Evolutionary conservation across 2,113 vertebrate species (phyloP).

Genomic region (Lampris megalopsis): DNA sequence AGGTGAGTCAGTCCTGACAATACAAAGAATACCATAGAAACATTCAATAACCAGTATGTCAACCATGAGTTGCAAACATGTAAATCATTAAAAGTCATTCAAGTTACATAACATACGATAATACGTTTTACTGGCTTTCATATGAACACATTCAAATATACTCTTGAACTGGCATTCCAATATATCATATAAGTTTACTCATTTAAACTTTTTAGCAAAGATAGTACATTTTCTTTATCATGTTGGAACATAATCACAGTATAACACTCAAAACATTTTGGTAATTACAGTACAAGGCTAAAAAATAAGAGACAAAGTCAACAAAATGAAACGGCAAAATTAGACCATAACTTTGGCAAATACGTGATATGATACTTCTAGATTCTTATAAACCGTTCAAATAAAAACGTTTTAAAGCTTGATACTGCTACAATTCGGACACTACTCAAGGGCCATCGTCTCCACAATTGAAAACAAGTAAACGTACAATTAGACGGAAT

Average conservation of each 20-base stretch:
- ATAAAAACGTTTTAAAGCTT: slow-evolving; percentile 73
- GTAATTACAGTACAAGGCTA: slow-evolving; percentile 78
- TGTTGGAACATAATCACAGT: slow-evolving; percentile 73
- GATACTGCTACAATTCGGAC: slow-evolving; percentile 75
- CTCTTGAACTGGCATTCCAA: slow-evolving; percentile 85
- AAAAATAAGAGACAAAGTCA: slow-evolving; percentile 62
- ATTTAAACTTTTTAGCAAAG: slow-evolving; percentile 75
- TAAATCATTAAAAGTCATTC: slow-evolving; percentile 98
- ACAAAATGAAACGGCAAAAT: slow-evolving; percentile 65
- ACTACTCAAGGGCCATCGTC: slow-evolving; percentile 70
- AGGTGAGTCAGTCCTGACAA: slow-evolving; percentile 92
- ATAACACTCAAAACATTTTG: slow-evolving; percentile 79
- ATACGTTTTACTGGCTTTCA: slow-evolving; percentile 87
- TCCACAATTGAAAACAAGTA: slow-evolving; percentile 70
- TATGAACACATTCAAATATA: slow-evolving; percentile 91
- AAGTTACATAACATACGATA: slow-evolving; percentile 94
- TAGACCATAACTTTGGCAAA: slow-evolving; percentile 81
- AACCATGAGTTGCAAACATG: slow-evolving; percentile 96
- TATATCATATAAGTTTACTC: slow-evolving; percentile 78
- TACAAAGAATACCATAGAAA: slow-evolving; percentile 99
- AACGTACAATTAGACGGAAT: slow-evolving; percentile 79
- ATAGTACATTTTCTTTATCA: slow-evolving; percentile 79
- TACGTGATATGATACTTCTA: slow-evolving; percentile 58
- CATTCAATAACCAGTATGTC: slow-evolving; percentile 93
- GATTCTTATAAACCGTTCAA: slow-evolving; percentile 53